Base-by-base conservation (phyloP, 2,113 vertebrate genomes). In the Brienomyrus brachyistius region DNA sequence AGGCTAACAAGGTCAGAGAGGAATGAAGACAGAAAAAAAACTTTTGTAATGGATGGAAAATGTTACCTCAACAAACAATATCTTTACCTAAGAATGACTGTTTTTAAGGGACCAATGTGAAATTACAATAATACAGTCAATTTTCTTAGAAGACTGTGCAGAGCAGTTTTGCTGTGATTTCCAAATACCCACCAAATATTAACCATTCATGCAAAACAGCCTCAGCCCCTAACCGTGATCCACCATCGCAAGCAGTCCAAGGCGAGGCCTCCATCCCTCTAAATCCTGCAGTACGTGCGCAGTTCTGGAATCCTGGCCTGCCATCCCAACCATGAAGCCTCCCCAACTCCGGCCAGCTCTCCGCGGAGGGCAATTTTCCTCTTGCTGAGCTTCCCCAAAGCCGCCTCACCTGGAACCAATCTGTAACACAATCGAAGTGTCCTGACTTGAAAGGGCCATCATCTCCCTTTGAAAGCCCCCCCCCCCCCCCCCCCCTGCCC, bases 371-470 rank as follows among this genome's bases (percentile, higher is more conserved):
- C 94, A 96, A 96, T 96, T 96, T 96, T 96, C 95, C 95, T 95
- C 94, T 91, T 91, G 94, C 95, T 94, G 95, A 95, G 95, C 93
- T 94, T 95, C 92, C 35, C 93, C 93, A 95, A 96, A 96, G 96
- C 96, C 94, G 94, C 94, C 93, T 96, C 96, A 96, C 96, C 96
- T 97, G 96, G 96, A 98, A 98, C 94, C 94, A 96, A 96, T 97
- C 95, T 96, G 91, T 96, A 96, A 96, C 94, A 95, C 92, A 95
- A 95, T 95, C 95, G 95, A 96, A 95, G 95, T 95, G 95, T 95
- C 95, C 96, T 94, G 93, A 96, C 96, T 45, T 93, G 96, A 97
- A 97, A 97, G 95, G 95, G 94, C 92, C 94, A 94, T 94, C 94
- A 92, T 87, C 93, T 95, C 92, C 86, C 94, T 97, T 97, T 96